Base-by-base conservation (phyloP, 2,797 vertebrate genomes). In the Halcyon badia region DNA sequence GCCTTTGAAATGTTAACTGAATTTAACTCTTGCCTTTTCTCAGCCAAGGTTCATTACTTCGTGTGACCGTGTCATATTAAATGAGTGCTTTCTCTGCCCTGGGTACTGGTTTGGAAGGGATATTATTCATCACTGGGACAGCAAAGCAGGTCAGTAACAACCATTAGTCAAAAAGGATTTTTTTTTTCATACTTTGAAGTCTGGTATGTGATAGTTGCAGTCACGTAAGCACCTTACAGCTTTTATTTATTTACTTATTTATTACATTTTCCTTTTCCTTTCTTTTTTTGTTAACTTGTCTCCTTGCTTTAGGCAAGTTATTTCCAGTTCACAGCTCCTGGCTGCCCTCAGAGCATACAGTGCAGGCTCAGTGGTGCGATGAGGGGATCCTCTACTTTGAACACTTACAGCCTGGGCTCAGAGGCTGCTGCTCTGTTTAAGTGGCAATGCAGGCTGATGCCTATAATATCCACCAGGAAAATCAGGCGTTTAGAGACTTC, bases 21-120 rank as follows among this genome's bases (percentile, higher is more conserved):
- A 83, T 95, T 93, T 96, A 95, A 95, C 95, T 93, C 90, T 82
- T 96, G 95, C 79, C 86, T 96, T 76, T 77, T 92, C 70, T 68
- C 79, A 87, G 81, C 48, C 87, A 85, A 92, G 81, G 91, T 93
- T 93, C 93, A 88, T 89, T 86, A 93, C 64, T 94, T 89, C 0
- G 4, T 73, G 70, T 44, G 73, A 83, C 48, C 87, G 81, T 79
- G 71, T 79, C 94, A 42, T 46, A 83, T 73, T 75, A 96, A 90
- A 94, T 11, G n/a, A 91, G 33, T 39, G 76, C 81, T 90, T 70
- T 73, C 60, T 69, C 80, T 94, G 83, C 83, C 56, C 91, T 19
- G 49, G 35, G 28, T 49, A 61, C 70, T 0, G 0, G 31, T 73
- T 77, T 82, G 71, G 77, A 92, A 93, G 28, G 49, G 86, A 73